phyloP scores from a whole-genome alignment of 1,140 invertebrate species.

The Drosophila guanche region DNA sequence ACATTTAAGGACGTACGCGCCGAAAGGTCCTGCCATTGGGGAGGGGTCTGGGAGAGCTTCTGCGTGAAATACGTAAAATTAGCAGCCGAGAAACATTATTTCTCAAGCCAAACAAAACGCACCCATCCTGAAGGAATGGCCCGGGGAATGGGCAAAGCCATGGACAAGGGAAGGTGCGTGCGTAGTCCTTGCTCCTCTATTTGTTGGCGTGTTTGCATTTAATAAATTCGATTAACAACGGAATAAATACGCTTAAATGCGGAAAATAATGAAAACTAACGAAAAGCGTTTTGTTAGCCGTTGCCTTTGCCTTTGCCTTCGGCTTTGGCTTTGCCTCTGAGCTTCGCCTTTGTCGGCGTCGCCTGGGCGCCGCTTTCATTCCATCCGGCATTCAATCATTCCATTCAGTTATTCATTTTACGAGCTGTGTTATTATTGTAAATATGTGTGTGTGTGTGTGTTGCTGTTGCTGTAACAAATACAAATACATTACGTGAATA shows the following conservation, averaged over 20 bases:
- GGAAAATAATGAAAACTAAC: slow-evolving; percentile 82
- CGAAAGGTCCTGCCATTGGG: not conserved
- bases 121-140: slow-evolving; percentile 36
- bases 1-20: slow-evolving; percentile 52
- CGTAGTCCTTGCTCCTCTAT: slow-evolving; percentile 20
- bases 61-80: slow-evolving; percentile 69
- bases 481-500: slow-evolving; percentile 83
- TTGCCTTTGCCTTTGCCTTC: slow-evolving; percentile 37
- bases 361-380: slow-evolving; percentile 72
- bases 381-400: slow-evolving; percentile 75
- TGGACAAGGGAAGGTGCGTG: slow-evolving; percentile 29
- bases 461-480: slow-evolving; percentile 72
- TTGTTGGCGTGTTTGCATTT: slow-evolving; percentile 80
- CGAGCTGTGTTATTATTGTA: slow-evolving; percentile 81
- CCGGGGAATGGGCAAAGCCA: too few relatives aligned
- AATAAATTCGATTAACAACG: slow-evolving; percentile 82
- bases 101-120: slow-evolving; percentile 76
- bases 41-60: not conserved
- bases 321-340: slow-evolving; percentile 4
- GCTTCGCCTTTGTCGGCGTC: slow-evolving; percentile 36
- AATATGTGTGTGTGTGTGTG: slow-evolving; percentile 59
- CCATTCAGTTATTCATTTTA: slow-evolving; percentile 77
- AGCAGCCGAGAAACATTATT: slow-evolving; percentile 74
- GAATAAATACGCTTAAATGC: slow-evolving; percentile 82
- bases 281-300: slow-evolving; percentile 79